Conservation (phyloP, 2,113 vertebrate species). For the Benitochromis conjunctus region DNA sequence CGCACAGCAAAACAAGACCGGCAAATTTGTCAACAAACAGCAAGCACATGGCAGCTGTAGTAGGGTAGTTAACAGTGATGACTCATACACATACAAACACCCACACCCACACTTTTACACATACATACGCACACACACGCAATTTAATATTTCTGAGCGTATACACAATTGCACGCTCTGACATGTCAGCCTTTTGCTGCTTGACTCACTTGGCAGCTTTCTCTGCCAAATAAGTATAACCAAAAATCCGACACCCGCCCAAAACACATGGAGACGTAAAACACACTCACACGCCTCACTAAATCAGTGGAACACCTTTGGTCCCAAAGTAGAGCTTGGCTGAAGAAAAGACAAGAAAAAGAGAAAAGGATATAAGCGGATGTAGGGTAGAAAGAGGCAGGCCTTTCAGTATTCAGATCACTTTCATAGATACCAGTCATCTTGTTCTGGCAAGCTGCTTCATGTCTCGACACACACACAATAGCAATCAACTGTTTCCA, state of each 20-base stretch:
- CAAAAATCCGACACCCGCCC: conserved; percentile 31
- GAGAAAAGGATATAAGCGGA: neutral
- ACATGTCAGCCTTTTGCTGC: conserved; percentile 41
- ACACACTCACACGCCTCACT: neutral
- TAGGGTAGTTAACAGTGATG: conserved; percentile 1
- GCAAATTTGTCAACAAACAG: conserved; percentile 64
- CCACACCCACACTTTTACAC: conserved; percentile 16
- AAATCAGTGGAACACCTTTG: conserved; percentile 19
- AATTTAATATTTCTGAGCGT: conserved; percentile 41
- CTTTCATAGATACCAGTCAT: conserved; percentile 25
- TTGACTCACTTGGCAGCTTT: conserved; percentile 64
- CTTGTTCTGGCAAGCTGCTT: conserved; percentile 44
- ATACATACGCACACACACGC: neutral
- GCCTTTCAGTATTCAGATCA: conserved; percentile 33
- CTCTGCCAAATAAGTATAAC: conserved; percentile 49
- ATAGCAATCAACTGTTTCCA: neutral
- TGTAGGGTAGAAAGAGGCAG: conserved; percentile 21
- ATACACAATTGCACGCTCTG: conserved; percentile 34
- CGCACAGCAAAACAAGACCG: conserved; percentile 20
- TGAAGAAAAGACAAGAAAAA: neutral
- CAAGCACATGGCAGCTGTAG: conserved; percentile 50
- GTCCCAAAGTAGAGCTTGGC: conserved; percentile 21
- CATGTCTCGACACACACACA: conserved; percentile 31
- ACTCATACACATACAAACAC: conserved; percentile 19
- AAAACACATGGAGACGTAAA: conserved; percentile 19